phyloP scores from a whole-genome alignment of 2,113 vertebrate species.

The Erythrolamprus reginae region DNA sequence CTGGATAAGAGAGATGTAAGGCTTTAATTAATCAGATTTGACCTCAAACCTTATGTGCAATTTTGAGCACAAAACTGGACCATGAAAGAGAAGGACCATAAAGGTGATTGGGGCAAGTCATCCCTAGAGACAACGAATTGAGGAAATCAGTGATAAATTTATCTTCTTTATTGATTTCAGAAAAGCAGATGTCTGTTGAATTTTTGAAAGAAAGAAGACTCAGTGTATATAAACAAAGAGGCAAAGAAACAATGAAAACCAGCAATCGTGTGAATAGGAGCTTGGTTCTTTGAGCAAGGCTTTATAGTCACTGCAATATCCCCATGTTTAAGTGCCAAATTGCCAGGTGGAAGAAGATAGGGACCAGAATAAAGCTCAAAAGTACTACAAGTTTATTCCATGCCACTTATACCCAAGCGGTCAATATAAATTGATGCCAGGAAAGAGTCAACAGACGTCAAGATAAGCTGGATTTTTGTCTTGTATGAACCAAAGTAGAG shows the following conservation, averaged over 20 bases:
- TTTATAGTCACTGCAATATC: not conserved
- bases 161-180: not conserved
- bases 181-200: not conserved
- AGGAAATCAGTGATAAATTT: not conserved
- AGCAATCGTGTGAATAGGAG: not conserved
- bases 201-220: not conserved
- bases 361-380: too few relatives aligned
- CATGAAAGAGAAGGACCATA: not conserved
- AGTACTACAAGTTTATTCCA: too few relatives aligned
- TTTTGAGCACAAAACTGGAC: not conserved
- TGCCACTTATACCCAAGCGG: too few relatives aligned
- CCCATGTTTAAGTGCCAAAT: not conserved
- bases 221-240: not conserved
- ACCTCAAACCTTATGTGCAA: not conserved
- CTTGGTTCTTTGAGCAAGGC: not conserved
- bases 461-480: too few relatives aligned
- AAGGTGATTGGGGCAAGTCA: not conserved
- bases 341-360: too few relatives aligned
- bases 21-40: not conserved
- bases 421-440: too few relatives aligned
- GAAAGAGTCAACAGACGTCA: too few relatives aligned
- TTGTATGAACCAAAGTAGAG: too few relatives aligned
- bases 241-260: not conserved
- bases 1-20: not conserved
- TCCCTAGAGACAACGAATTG: not conserved